Percentiles rank a stretch among this genome's conserved stretches.
phyloP scores from a whole-genome alignment of 2,888 invertebrate genomes.

The Buathra laborator region DNA sequence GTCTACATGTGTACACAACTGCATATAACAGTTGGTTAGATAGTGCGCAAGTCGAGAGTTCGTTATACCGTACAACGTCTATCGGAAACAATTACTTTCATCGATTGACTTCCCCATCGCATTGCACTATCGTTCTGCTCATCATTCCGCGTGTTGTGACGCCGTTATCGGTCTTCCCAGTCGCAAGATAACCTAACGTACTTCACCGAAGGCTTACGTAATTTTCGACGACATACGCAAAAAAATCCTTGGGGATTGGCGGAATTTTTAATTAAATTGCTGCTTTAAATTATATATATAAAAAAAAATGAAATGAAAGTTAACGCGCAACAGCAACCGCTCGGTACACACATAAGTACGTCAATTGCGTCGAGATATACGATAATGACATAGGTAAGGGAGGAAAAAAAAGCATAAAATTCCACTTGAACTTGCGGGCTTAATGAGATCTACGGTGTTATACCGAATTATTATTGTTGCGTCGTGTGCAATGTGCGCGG shows the following conservation, averaged over 20 bases:
- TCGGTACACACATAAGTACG: background rate
- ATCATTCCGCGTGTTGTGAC: slow-evolving; percentile 20
- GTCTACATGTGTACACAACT: background rate
- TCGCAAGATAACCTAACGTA: background rate
- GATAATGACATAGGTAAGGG: background rate
- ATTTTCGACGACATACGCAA: background rate
- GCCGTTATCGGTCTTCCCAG: background rate
- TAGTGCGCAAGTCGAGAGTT: background rate
- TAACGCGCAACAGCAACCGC: slow-evolving; percentile 7
- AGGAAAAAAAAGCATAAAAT: slow-evolving; percentile 37
- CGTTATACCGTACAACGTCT: background rate
- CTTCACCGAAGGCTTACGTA: background rate
- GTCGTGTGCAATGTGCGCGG: slow-evolving; percentile 3
- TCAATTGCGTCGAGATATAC: slow-evolving; percentile 28
- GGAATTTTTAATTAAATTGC: slow-evolving; percentile 20
- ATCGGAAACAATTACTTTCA: slow-evolving; percentile 37
- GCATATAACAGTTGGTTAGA: background rate
- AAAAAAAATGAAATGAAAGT: background rate
- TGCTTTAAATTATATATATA: background rate
- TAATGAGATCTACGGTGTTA: slow-evolving; percentile 58
- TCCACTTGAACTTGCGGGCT: slow-evolving; percentile 34
- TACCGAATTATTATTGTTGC: slow-evolving; percentile 57
- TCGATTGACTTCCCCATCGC: slow-evolving; percentile 31
- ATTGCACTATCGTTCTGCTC: slow-evolving; percentile 15
- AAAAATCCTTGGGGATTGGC: background rate